Evolutionary conservation across 2,888 invertebrate genomes (phyloP).

Genomic region (Eupithecia abbreviata): DNA sequence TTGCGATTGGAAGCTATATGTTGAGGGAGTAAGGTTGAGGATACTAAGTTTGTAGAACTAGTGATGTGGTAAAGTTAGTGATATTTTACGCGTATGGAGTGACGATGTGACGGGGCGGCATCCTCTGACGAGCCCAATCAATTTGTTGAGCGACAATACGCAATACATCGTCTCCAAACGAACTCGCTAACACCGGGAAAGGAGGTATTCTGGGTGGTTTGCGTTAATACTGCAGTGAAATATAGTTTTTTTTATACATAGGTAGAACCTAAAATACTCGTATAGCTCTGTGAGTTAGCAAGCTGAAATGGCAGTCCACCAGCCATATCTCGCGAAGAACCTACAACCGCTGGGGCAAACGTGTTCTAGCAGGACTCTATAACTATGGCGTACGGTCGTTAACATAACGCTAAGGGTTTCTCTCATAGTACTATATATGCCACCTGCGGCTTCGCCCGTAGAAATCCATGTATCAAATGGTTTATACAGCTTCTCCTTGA

Average conservation of each 20-base stretch:
- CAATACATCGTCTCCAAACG: constrained; percentile 72
- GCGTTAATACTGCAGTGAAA: background rate
- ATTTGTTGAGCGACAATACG: constrained; percentile 79
- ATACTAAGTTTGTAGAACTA: constrained; percentile 29
- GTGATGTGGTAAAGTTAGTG: constrained; percentile 44
- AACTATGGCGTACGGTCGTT: constrained; percentile 59
- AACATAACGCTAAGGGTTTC: constrained; percentile 9
- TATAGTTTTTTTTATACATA: background rate
- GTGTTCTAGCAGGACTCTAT: constrained; percentile 54
- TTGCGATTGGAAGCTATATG: constrained; percentile 21
- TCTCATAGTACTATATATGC: too few relatives aligned
- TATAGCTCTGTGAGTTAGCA: too few relatives aligned
- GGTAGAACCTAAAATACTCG: too few relatives aligned
- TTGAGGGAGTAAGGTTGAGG: constrained; percentile 39
- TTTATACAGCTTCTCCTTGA: too few relatives aligned
- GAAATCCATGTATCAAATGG: too few relatives aligned
- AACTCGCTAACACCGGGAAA: constrained; percentile 68
- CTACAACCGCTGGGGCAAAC: too few relatives aligned
- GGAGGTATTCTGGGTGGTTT: constrained; percentile 53
- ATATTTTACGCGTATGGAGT: constrained; percentile 66
- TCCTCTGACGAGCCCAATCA: constrained; percentile 76
- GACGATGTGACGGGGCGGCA: constrained; percentile 77
- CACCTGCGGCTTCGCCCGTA: too few relatives aligned
- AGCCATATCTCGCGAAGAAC: too few relatives aligned
- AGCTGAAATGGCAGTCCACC: too few relatives aligned